Percentiles rank a stretch among this genome's conserved stretches.
Evolutionary conservation across 2,797 vertebrate species (phyloP).

Genomic region (Lepidocolaptes lacrymiger): DNA sequence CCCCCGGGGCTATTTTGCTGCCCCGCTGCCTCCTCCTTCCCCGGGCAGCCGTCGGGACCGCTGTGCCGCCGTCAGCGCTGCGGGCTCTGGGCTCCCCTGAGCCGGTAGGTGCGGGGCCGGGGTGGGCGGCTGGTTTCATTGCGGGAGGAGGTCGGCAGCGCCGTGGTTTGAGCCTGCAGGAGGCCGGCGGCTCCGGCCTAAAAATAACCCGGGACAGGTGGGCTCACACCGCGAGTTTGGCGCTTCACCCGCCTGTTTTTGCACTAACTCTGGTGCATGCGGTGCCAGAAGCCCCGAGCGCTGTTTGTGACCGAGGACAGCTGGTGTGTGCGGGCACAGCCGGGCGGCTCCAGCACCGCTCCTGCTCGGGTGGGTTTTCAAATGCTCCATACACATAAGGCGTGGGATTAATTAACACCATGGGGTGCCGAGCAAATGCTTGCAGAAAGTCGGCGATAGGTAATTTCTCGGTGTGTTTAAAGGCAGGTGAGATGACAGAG

Average conservation of each 20-base stretch:
- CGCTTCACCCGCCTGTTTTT: fast-evolving
- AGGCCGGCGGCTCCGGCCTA: background rate
- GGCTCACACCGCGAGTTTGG: background rate
- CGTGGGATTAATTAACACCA: fast-evolving
- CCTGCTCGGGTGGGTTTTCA: fast-evolving
- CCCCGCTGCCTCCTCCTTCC: too few species aligned
- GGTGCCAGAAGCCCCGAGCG: background rate
- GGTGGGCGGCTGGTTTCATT: background rate
- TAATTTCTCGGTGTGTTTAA: background rate
- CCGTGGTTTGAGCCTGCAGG: background rate
- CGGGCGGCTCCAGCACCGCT: too few species aligned
- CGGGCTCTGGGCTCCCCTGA: background rate
- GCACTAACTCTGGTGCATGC: background rate
- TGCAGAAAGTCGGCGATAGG: background rate
- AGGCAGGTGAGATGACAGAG: background rate
- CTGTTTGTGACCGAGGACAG: background rate
- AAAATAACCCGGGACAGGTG: background rate
- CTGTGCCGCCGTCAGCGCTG: too few species aligned
- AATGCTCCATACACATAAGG: background rate
- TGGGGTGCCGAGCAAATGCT: background rate
- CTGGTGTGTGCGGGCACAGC: background rate
- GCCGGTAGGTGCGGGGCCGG: background rate
- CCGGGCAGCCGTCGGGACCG: too few species aligned
- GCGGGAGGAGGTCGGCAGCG: fast-evolving
- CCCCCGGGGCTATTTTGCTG: too few species aligned